Conservation (phyloP, 2,888 invertebrate genomes). For the Gortyna flavago region DNA sequence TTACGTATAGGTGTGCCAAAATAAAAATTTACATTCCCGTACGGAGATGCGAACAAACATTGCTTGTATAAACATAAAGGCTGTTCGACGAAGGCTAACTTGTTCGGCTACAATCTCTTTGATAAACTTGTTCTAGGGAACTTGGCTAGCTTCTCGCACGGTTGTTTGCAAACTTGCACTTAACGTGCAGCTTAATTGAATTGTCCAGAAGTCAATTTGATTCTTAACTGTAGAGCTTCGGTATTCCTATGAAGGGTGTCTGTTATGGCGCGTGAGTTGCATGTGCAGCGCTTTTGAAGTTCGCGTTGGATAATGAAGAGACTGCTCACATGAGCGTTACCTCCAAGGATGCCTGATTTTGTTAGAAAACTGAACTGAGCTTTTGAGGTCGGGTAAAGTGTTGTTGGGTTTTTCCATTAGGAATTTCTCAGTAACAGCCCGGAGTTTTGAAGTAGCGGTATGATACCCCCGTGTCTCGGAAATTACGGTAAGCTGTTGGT, state of each 20-base stretch:
- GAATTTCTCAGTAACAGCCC: background rate
- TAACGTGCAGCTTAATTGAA: conserved; percentile 87
- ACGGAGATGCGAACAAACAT: conserved; percentile 65
- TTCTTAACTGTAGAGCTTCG: conserved; percentile 75
- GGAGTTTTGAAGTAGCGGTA: background rate
- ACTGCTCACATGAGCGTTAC: background rate
- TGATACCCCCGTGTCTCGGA: background rate
- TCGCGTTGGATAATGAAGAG: conserved; percentile 11
- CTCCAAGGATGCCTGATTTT: conserved; percentile 1
- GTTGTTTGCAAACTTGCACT: conserved; percentile 87
- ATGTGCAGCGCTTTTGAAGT: conserved; percentile 35
- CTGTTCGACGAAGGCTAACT: conserved; percentile 80
- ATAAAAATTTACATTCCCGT: conserved; percentile 66
- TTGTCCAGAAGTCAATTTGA: conserved; percentile 87
- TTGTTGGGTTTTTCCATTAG: background rate
- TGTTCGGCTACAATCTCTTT: conserved; percentile 83
- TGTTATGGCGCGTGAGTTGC: conserved; percentile 26
- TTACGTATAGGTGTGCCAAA: conserved; percentile 59
- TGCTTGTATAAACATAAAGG: conserved; percentile 60
- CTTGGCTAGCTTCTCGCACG: conserved; percentile 81
- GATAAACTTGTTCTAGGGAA: conserved; percentile 80
- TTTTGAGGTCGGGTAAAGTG: background rate
- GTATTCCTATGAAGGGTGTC: conserved; percentile 46
- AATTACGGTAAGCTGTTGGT: background rate
- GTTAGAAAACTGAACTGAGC: background rate